Evolutionary conservation across 2,888 invertebrate genomes (phyloP).

Genomic region (Steinernema hermaphroditum): DNA sequence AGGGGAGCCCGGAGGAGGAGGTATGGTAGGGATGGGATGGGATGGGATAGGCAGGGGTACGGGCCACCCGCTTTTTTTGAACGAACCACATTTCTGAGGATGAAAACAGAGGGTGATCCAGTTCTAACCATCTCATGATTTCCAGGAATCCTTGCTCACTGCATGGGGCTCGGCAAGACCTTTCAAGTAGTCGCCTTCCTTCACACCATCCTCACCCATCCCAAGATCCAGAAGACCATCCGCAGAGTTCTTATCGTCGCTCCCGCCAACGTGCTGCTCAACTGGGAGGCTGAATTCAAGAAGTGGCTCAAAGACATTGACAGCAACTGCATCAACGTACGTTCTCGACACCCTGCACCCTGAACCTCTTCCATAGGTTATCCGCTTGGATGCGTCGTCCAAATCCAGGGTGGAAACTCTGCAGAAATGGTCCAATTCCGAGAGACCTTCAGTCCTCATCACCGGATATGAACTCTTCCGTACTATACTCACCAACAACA

Average conservation of each 20-base stretch:
- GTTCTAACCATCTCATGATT: background rate
- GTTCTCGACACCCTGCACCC: too few species aligned
- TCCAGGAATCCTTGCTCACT: slow-evolving; percentile 83
- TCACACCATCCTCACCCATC: slow-evolving; percentile 80
- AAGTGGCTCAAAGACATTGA: slow-evolving; percentile 70
- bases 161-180: slow-evolving; percentile 94
- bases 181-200: slow-evolving; percentile 83
- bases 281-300: slow-evolving; percentile 90
- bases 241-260: slow-evolving; percentile 85
- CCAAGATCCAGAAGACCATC: slow-evolving; percentile 59
- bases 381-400: slow-evolving; percentile 73
- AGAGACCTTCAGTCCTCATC: slow-evolving; percentile 78
- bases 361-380: slow-evolving; percentile 65
- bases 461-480: slow-evolving; percentile 94
- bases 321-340: too few species aligned
- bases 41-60: too few species aligned
- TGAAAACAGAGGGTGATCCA: too few species aligned
- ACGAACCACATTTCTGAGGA: too few species aligned
- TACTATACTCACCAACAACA: slow-evolving; percentile 72
- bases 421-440: slow-evolving; percentile 47
- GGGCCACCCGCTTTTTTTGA: too few species aligned
- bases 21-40: too few species aligned
- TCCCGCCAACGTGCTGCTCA: slow-evolving; percentile 89
- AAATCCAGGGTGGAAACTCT: slow-evolving; percentile 75
- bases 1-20: slow-evolving; percentile 56